Evolutionary conservation across 2,888 invertebrate genomes (phyloP), one percentile per base, ranked within the genome.

Genomic region (Choreutis nemorana): DNA sequence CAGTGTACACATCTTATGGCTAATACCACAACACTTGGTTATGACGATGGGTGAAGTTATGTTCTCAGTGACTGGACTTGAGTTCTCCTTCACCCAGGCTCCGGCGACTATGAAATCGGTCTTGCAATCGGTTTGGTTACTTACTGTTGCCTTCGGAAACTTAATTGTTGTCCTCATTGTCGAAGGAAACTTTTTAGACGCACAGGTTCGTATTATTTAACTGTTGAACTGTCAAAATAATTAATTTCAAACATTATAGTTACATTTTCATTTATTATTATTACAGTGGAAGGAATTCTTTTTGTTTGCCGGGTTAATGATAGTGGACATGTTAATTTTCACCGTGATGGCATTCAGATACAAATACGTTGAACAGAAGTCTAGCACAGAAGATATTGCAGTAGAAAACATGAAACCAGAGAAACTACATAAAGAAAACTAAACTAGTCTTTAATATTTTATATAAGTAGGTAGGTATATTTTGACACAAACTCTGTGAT

Each of bases 71-170:
- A 97, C 97, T 0, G 97, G 97, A 0, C 77, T 98, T 12, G 92
- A 95, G 57, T 98, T 99, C 68, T 92, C 97, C 0, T 98, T 95
- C 65, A 92, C 96, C 0, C 94, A 94, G 81, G 94, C 97, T 0
- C 96, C 97, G 0, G 59, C 81, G 3, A 88, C 87, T 38, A 97
- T 99, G 97, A 98, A 97, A 65, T 93, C 97, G 0, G 89, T 99
- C 0, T 65, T 98, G 27, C 91, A 91, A 61, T 94, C 97, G 0
- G 85, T 88, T 8, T 98, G 97, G 94, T 80, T 97, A 8, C 72
- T 98, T 29, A 95, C 97, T 0, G 92, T 92, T 0, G 94, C 97
- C 0, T 83, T 97, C 49, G 98, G 98, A 23, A 97, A 97, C 66
- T 71, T 97, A 16, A 85, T 99, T 31, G 97, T 97, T 1, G 89